Percentiles rank a stretch among this genome's conserved stretches.
Evolutionary conservation across 2,797 vertebrate species (phyloP).

Genomic region (Alosa sapidissima): DNA sequence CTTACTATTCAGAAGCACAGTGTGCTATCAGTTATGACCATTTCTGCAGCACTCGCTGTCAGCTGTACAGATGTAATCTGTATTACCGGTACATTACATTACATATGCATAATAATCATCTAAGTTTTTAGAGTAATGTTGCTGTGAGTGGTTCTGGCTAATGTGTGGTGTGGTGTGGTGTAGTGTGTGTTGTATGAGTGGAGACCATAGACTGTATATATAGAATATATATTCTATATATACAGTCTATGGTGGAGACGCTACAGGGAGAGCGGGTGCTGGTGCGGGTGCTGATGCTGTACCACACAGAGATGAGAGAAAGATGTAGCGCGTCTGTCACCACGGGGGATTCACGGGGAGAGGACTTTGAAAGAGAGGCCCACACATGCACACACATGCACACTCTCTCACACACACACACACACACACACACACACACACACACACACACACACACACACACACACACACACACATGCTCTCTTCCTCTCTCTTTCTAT

Average conservation of each 20-base stretch:
- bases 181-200: neutral
- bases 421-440: neutral
- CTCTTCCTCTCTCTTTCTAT: neutral
- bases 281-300: neutral
- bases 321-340: neutral
- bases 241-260: too few relatives aligned
- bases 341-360: slow-evolving; percentile 39
- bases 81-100: neutral
- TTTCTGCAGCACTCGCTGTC: neutral
- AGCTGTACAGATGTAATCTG: neutral
- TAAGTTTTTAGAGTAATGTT: neutral
- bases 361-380: slow-evolving; percentile 48
- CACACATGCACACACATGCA: slow-evolving; percentile 30
- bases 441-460: neutral
- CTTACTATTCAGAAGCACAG: too few relatives aligned
- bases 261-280: too few relatives aligned
- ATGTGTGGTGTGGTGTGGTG: neutral
- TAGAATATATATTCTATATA: too few relatives aligned
- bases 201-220: too few relatives aligned
- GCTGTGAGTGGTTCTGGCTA: neutral
- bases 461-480: neutral
- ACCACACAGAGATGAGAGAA: neutral
- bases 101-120: neutral
- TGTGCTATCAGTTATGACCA: neutral
- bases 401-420: neutral